Conservation (phyloP, 2,888 invertebrate genomes). For the Malacosoma neustria region DNA sequence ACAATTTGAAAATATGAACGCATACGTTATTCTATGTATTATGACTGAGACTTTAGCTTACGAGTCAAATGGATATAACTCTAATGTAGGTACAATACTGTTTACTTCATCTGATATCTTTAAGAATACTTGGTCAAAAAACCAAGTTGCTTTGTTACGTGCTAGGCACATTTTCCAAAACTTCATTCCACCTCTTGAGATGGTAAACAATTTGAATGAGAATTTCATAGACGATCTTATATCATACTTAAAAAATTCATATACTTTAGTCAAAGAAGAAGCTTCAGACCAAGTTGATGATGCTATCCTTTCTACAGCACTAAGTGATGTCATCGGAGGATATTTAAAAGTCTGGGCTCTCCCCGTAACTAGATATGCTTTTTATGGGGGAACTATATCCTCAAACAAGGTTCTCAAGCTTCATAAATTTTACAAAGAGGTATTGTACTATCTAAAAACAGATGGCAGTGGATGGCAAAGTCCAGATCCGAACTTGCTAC, state of each 20-base stretch:
- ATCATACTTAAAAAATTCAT: constrained; percentile 35
- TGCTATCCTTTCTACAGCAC: constrained; percentile 40
- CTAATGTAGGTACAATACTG: constrained; percentile 51
- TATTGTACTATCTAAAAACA: constrained; percentile 73
- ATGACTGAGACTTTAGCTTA: constrained; percentile 11
- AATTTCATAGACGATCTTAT: constrained; percentile 31
- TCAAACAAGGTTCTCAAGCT: constrained; percentile 70
- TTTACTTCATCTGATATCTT: constrained; percentile 30
- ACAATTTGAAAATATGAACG: constrained; percentile 32
- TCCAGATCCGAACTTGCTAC: constrained; percentile 28
- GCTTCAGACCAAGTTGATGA: constrained; percentile 22
- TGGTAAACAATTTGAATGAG: constrained; percentile 29
- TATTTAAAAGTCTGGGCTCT: constrained; percentile 75
- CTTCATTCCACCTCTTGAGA: constrained; percentile 32
- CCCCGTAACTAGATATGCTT: constrained; percentile 75
- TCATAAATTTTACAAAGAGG: constrained; percentile 69
- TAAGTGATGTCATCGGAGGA: constrained; percentile 73
- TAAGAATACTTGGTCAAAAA: constrained; percentile 31
- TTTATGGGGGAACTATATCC: constrained; percentile 76
- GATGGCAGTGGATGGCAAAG: constrained; percentile 75
- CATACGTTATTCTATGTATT: constrained; percentile 18
- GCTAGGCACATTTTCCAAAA: constrained; percentile 43
- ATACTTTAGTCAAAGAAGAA: constrained; percentile 29
- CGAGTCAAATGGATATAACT: constrained; percentile 10
- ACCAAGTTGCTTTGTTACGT: constrained; percentile 31